phyloP scores from a whole-genome alignment of 2,888 invertebrate species.

The Latrodectus hesperus region DNA sequence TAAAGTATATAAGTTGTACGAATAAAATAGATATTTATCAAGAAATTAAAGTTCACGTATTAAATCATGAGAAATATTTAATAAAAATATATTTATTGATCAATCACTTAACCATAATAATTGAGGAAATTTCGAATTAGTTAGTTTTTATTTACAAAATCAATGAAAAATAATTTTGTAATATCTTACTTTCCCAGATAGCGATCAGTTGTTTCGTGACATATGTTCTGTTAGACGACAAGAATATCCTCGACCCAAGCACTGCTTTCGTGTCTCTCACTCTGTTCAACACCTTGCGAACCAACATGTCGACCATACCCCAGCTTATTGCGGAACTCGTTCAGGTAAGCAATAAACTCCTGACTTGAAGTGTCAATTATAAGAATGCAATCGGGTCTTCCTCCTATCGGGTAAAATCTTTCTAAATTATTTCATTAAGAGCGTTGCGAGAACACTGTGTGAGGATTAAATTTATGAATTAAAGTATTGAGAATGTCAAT shows the following conservation, averaged over 20 bases:
- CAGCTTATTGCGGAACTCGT: slow-evolving; percentile 83
- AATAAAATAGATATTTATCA: too few relatives aligned
- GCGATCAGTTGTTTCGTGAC: slow-evolving; percentile 88
- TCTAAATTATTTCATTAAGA: too few relatives aligned
- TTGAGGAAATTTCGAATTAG: background rate
- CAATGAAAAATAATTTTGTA: background rate
- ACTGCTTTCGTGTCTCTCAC: slow-evolving; percentile 71
- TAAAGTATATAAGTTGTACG: too few relatives aligned
- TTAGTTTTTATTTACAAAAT: background rate
- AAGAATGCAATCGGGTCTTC: too few relatives aligned
- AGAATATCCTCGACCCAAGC: slow-evolving; percentile 68
- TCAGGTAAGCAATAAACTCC: slow-evolving; percentile 80
- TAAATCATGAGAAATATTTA: too few relatives aligned
- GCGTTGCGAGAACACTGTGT: too few relatives aligned
- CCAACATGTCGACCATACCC: slow-evolving; percentile 75
- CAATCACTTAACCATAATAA: background rate
- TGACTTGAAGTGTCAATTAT: background rate
- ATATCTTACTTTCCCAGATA: slow-evolving; percentile 78
- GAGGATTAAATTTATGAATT: too few relatives aligned
- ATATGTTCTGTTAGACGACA: slow-evolving; percentile 80
- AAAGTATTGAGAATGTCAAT: too few relatives aligned
- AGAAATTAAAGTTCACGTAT: too few relatives aligned
- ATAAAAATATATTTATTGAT: too few relatives aligned
- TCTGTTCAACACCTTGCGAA: slow-evolving; percentile 69
- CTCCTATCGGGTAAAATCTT: too few relatives aligned